A percentile compares a stretch with the other conserved stretches of the same genome.
Conservation (phyloP, 2,888 invertebrate genomes). For the Gortyna flavago region DNA sequence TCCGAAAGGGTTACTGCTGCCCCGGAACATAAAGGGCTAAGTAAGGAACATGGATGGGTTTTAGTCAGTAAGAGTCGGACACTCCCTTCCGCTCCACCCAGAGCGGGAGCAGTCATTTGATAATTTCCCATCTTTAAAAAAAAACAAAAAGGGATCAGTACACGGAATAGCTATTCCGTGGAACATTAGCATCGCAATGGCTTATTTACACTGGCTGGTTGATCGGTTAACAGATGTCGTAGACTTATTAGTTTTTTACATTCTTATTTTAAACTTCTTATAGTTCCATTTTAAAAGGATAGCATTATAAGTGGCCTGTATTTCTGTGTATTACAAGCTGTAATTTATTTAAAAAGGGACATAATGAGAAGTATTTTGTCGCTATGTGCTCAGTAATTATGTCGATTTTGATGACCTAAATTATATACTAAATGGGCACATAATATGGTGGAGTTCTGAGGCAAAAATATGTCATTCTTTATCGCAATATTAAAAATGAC, state of each 20-base stretch:
- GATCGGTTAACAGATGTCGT: conserved; percentile 17
- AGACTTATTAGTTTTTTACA: not conserved
- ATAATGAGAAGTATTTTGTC: conserved; percentile 23
- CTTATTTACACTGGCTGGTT: conserved; percentile 6
- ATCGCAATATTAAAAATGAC: conserved; percentile 1
- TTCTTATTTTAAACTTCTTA: conserved; percentile 18
- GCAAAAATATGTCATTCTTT: conserved; percentile 2
- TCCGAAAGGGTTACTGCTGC: too few relatives aligned
- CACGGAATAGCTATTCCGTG: too few relatives aligned
- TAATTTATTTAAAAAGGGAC: conserved; percentile 21
- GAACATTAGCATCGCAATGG: conserved; percentile 1
- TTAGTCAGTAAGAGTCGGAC: too few relatives aligned
- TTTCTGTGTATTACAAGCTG: conserved; percentile 34
- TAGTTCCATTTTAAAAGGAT: not conserved
- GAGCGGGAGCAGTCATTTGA: too few relatives aligned
- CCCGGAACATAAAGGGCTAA: too few relatives aligned
- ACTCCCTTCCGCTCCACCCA: too few relatives aligned
- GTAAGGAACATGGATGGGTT: too few relatives aligned
- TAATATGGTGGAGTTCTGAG: conserved; percentile 5
- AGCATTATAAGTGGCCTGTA: conserved; percentile 37
- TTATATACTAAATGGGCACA: not conserved
- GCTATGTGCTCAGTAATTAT: conserved; percentile 29
- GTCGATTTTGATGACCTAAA: conserved; percentile 16
- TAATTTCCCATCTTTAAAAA: too few relatives aligned
- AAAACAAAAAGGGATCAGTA: too few relatives aligned